These are phyloP conservation scores for Polypterus senegalus DNA, from an alignment of 2,113 vertebrate species.

Conservation along the genomic window DNA sequence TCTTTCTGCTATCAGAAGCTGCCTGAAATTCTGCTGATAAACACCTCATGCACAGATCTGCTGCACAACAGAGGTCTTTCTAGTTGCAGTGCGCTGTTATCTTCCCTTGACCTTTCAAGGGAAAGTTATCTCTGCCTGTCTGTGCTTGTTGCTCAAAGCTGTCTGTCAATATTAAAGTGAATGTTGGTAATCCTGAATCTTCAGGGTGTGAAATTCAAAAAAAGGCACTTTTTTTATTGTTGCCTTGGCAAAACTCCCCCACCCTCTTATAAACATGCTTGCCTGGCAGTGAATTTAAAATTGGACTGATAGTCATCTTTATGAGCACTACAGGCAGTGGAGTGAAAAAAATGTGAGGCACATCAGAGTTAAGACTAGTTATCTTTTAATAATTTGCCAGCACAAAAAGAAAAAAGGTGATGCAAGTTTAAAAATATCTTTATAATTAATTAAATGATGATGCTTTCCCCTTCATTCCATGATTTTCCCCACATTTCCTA, in stretches of 20 bases:
- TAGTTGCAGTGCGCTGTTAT: constrained; percentile 2
- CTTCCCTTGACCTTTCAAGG: not conserved
- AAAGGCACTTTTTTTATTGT: not conserved
- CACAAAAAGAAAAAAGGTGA: too few relatives aligned
- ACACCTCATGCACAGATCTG: not conserved
- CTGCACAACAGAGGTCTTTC: not conserved
- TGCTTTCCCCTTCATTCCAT: too few relatives aligned
- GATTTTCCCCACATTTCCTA: too few relatives aligned
- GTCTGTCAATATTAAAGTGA: constrained; percentile 24
- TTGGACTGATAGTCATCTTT: constrained; percentile 28
- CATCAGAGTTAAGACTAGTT: not conserved
- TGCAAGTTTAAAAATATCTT: too few relatives aligned
- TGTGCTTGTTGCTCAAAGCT: constrained; percentile 8
- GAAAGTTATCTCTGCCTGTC: not conserved
- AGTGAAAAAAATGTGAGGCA: constrained; percentile 18
- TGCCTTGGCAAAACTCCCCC: not conserved
- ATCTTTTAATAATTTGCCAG: not conserved
- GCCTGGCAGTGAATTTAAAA: constrained; percentile 17
- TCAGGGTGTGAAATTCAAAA: constrained; percentile 34
- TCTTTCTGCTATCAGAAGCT: not conserved
- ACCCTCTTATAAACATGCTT: constrained; percentile 2
- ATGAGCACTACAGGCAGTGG: constrained; percentile 16
- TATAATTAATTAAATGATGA: too few relatives aligned
- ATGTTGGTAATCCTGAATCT: constrained; percentile 22
- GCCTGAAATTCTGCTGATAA: constrained; percentile 23